Conservation (phyloP, 1,140 invertebrate species). For the Meloidogyne chitwoodi region DNA sequence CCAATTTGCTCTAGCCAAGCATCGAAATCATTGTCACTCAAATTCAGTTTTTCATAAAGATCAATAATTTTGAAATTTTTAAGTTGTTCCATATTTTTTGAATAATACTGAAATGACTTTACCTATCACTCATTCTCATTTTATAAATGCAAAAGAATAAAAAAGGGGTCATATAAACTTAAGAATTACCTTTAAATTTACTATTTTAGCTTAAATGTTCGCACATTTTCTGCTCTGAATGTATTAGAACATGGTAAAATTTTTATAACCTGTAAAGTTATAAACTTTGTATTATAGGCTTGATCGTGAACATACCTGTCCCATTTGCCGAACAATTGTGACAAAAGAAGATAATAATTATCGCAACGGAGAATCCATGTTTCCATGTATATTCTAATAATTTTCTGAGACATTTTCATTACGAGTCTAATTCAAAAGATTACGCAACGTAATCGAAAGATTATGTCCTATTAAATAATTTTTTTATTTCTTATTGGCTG, state of each 20-base stretch:
- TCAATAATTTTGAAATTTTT: too few species aligned
- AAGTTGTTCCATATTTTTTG: too few species aligned
- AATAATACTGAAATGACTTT: too few species aligned
- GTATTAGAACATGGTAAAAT: slow-evolving; percentile 23
- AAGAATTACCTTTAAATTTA: too few species aligned
- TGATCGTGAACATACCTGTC: slow-evolving; percentile 31
- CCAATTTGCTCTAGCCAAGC: too few species aligned
- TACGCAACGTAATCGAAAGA: neutral
- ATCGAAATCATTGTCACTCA: too few species aligned
- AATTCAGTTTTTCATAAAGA: too few species aligned
- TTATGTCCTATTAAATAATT: too few species aligned
- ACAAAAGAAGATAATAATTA: slow-evolving; percentile 36
- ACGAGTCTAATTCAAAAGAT: neutral
- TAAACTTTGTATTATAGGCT: neutral
- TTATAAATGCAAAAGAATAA: too few species aligned
- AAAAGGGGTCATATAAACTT: too few species aligned
- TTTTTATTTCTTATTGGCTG: too few species aligned
- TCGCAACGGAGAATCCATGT: slow-evolving; percentile 32
- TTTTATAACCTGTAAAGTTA: neutral
- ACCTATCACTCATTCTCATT: too few species aligned
- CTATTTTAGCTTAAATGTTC: slow-evolving; percentile 29
- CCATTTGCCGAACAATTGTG: slow-evolving; percentile 31
- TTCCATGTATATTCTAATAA: slow-evolving; percentile 18
- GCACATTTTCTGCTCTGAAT: slow-evolving; percentile 36
- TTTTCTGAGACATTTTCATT: neutral